Conservation (phyloP, 2,797 vertebrate species). For the Pithecia hirsuta region DNA sequence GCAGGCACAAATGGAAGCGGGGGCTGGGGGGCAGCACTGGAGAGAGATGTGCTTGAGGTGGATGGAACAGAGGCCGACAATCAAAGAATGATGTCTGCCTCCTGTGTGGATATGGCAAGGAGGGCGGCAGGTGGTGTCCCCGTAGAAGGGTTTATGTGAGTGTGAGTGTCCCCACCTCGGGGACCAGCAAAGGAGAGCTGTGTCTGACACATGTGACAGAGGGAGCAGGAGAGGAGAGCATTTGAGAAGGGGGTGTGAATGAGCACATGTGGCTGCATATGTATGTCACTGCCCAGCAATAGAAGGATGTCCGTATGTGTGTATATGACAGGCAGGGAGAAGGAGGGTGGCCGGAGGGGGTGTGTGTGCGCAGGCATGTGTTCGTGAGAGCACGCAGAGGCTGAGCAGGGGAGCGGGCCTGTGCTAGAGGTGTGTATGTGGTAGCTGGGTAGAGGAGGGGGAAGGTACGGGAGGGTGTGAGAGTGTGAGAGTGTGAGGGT, state of each 20-base stretch:
- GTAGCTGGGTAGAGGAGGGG: not conserved
- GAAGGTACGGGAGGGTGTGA: not conserved
- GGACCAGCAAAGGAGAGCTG: not conserved
- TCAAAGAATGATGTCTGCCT: not conserved
- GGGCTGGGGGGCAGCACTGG: not conserved
- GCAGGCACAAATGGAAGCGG: not conserved
- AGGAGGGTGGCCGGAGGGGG: not conserved
- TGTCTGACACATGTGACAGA: not conserved
- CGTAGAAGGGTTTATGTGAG: not conserved
- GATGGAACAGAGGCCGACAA: not conserved
- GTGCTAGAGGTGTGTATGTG: not conserved
- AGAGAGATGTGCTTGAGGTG: not conserved
- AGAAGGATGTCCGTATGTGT: not conserved
- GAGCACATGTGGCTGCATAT: not conserved
- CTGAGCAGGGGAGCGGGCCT: not conserved
- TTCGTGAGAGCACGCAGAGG: too few species aligned
- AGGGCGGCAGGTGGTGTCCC: not conserved
- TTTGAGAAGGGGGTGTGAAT: not conserved
- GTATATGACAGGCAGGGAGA: not conserved
- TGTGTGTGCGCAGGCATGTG: not conserved
- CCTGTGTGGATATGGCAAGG: not conserved
- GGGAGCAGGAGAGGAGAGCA: not conserved
- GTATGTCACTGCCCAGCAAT: not conserved
- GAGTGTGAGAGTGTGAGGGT: not conserved
- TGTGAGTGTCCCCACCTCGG: not conserved